phyloP scores from a whole-genome alignment of 1,140 invertebrate genomes.

The Archegozetes longisetosus region DNA sequence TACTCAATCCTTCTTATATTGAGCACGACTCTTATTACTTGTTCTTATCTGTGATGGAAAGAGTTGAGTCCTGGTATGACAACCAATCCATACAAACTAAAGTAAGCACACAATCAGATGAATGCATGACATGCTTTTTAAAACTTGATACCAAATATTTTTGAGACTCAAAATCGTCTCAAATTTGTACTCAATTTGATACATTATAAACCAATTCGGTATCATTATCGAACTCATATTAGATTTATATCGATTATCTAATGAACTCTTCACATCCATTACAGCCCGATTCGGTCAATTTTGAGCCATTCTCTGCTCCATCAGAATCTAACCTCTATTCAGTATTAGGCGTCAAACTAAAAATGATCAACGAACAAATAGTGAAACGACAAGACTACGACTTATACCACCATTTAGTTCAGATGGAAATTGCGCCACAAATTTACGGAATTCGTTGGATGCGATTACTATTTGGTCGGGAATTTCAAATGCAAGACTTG shows the following conservation, averaged over 20 bases:
- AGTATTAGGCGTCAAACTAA: conserved; percentile 42
- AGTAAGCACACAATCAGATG: conserved; percentile 25
- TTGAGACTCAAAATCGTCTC: too few relatives aligned
- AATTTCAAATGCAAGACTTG: conserved; percentile 55
- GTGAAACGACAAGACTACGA: conserved; percentile 45
- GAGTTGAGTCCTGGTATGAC: conserved; percentile 48
- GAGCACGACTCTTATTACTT: conserved; percentile 30
- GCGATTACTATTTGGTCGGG: conserved; percentile 55
- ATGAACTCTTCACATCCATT: too few relatives aligned
- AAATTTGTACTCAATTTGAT: too few relatives aligned
- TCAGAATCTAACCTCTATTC: conserved; percentile 16
- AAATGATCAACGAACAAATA: conserved; percentile 47
- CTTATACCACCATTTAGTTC: conserved; percentile 45
- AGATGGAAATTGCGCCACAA: conserved; percentile 54
- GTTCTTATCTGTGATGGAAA: conserved; percentile 53
- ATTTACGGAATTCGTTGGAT: conserved; percentile 69
- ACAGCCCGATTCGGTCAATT: too few relatives aligned
- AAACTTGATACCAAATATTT: too few relatives aligned
- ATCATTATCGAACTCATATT: too few relatives aligned
- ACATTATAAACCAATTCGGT: too few relatives aligned
- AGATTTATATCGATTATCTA: too few relatives aligned
- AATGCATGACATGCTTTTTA: not conserved
- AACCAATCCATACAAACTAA: conserved; percentile 8
- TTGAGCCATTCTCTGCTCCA: conserved; percentile 17
- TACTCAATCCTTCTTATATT: conserved; percentile 14